phyloP scores from a whole-genome alignment of 2,888 invertebrate genomes.

The Philereme transversata region DNA sequence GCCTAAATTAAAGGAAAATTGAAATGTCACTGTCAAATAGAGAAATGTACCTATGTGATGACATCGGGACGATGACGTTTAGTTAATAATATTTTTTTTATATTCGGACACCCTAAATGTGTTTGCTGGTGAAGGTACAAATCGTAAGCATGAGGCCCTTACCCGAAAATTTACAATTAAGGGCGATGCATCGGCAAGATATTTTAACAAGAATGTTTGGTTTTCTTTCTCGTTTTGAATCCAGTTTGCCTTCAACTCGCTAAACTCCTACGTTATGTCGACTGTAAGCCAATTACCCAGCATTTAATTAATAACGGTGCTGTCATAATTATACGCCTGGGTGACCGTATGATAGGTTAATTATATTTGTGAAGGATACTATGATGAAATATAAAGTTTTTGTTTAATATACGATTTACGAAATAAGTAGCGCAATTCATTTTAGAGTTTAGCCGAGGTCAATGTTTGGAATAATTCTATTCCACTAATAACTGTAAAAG shows the following conservation, averaged over 20 bases:
- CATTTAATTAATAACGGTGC: slow-evolving; percentile 25
- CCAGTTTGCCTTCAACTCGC: slow-evolving; percentile 18
- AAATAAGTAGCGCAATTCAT: slow-evolving; percentile 22
- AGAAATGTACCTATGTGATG: too few species aligned
- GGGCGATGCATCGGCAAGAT: too few species aligned
- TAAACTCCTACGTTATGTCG: slow-evolving; percentile 10
- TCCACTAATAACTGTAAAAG: neutral
- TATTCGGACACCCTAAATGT: too few species aligned
- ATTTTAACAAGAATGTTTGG: too few species aligned
- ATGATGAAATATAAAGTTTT: slow-evolving; percentile 21
- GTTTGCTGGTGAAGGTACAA: neutral
- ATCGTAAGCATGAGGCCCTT: neutral
- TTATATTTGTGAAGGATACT: slow-evolving; percentile 29
- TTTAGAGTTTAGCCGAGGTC: slow-evolving; percentile 22
- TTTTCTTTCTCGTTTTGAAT: too few species aligned
- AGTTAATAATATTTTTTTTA: too few species aligned
- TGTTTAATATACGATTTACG: slow-evolving; percentile 19
- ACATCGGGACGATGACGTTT: too few species aligned
- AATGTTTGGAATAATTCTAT: slow-evolving; percentile 4
- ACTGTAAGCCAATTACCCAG: slow-evolving; percentile 20
- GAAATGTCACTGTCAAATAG: too few species aligned
- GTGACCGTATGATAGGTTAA: slow-evolving; percentile 27
- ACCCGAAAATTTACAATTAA: neutral
- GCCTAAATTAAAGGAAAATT: too few species aligned
- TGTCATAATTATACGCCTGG: slow-evolving; percentile 26